These are phyloP conservation scores for Enchytraeus crypticus DNA, from an alignment of 2,888 invertebrate species.

Conservation along the genomic window DNA sequence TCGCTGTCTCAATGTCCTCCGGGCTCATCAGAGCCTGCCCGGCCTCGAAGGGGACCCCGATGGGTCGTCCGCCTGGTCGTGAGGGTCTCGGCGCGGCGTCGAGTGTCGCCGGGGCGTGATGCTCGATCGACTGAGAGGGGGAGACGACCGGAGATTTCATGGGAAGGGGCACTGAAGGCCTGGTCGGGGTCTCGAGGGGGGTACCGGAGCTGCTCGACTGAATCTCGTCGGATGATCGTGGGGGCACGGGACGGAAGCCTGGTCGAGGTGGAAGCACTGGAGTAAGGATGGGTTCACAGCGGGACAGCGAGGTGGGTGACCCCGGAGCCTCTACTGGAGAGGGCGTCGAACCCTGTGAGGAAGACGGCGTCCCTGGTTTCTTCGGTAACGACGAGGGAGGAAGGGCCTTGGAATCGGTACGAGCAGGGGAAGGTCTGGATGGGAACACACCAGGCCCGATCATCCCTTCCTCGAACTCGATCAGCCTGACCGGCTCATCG, in stretches of 20 bases:
- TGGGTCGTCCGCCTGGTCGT: neutral
- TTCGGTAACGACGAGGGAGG: neutral
- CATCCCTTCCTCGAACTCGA: neutral
- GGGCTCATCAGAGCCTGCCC: too few species aligned
- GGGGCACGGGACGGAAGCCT: neutral
- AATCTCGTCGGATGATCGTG: neutral
- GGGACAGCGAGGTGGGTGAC: neutral
- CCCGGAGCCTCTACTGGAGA: neutral
- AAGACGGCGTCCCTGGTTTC: neutral
- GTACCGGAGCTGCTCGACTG: neutral
- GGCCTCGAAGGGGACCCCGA: too few species aligned
- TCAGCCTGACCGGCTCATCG: neutral
- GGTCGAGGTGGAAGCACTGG: neutral
- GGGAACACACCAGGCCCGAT: neutral
- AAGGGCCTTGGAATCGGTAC: neutral
- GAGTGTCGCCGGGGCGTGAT: conserved; percentile 9
- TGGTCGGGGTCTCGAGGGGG: neutral
- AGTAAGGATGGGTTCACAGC: neutral
- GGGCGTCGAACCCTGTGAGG: neutral
- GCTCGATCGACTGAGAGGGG: neutral
- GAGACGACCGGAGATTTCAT: neutral
- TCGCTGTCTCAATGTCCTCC: too few species aligned
- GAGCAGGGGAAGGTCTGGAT: neutral
- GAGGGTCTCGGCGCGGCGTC: conserved; percentile 4
- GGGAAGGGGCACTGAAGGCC: neutral